These are phyloP conservation scores for Oreochromis spilurus DNA, from an alignment of 2,113 vertebrate genomes.

Conservation along the genomic window DNA sequence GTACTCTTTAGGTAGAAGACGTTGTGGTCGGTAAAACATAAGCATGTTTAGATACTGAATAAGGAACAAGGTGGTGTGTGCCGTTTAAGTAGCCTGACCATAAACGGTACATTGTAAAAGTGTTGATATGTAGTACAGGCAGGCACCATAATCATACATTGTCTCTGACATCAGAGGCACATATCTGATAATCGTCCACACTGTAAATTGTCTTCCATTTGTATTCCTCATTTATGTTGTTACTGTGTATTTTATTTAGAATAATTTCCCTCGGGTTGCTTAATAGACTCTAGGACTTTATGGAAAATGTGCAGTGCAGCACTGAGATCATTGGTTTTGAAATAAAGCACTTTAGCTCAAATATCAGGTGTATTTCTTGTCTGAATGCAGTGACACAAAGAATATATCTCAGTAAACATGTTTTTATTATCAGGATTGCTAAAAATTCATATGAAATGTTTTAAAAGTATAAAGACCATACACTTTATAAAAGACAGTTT, in stretches of 20 bases:
- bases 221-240: not conserved
- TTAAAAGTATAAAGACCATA: slow-evolving; percentile 54
- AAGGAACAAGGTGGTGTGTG: not conserved
- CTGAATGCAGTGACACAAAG: not conserved
- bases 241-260: not conserved
- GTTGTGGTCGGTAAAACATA: not conserved
- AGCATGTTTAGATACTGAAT: not conserved
- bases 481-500: slow-evolving; percentile 51
- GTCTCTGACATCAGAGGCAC: not conserved
- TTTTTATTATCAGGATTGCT: slow-evolving; percentile 52
- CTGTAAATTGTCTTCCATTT: not conserved
- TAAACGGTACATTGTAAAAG: not conserved
- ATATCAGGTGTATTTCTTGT: not conserved
- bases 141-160: not conserved
- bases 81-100: not conserved
- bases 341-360: slow-evolving; percentile 6
- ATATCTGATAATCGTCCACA: not conserved
- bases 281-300: not conserved
- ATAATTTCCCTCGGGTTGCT: fast-evolving
- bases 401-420: slow-evolving; percentile 18
- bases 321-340: not conserved
- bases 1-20: not conserved
- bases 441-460: slow-evolving; percentile 66
- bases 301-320: not conserved
- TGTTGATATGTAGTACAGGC: not conserved